Base-by-base conservation (phyloP, 1,140 invertebrate genomes). In the Subanguina moxae region DNA sequence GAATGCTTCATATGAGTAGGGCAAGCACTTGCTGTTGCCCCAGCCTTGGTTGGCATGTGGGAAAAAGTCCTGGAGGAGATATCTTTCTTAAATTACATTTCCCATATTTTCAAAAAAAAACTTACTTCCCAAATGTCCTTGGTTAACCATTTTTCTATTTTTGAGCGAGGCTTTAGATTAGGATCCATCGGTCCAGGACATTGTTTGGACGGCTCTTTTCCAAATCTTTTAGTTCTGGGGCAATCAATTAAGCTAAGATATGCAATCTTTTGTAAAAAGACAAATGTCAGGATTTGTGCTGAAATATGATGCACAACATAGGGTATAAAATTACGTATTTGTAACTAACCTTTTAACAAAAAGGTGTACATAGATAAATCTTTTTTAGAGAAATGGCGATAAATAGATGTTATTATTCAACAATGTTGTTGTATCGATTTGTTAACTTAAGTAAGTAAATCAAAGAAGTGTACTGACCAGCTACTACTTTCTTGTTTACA, bases 1-100 rank as follows among this genome's bases (percentile, higher is more conserved):
- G 62, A 80, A 80, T 7, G 78, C 52, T 23, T 78, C 76, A 56
- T 78, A 80, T 1, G 78, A 80, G 57, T 80, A 80, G 0, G 78
- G 78, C 25, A 65, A 61, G 52, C 78, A 80, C 19, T 48, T 21
- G 61, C 67, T 56, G 1, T 62, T 66, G 7, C 78, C 78, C 70
- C 68, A 78, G 59, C 77, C 77, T 25, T 82, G 75, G 68, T 78
- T 78, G 1, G 78, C 73, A 19, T 77, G 64, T 17, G 77, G 77
- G 38, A 78, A 78, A 8, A 78, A 68, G 28, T 78, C 77, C 75
- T 76, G 52, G 65, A 71, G 32, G 13, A 28, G 52, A 3, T 3
- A 5, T 23, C 11, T 30, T 3, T 57, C 3, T 57, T 25, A 57
- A 57, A 57, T 5, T 57, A 58, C 9, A 58, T 11, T 19, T 11